Base-by-base conservation (phyloP, 2,113 vertebrate species). In the Pipa parva region DNA sequence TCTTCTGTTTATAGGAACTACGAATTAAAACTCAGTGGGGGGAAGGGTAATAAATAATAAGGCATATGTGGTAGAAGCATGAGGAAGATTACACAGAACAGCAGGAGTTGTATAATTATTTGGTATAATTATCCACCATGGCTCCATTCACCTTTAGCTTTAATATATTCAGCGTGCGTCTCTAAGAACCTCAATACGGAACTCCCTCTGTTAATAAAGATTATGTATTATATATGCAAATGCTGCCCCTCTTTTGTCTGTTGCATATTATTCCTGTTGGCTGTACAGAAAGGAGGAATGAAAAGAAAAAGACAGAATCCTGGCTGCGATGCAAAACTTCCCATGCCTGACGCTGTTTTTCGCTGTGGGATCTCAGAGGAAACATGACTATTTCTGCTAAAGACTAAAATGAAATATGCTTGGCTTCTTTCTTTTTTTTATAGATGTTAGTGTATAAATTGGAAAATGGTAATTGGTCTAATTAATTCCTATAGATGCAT, bases 171-270 rank as follows among this genome's bases (percentile, higher is more conserved):
- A 39, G 65, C 56, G 12, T 15, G 26, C 18, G 15, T 68, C 65
- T 59, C 65, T 18, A 29, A n/a, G 58, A 68, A 37, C 4, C 20
- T 59, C 29, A 68, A 51, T 51, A 28, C 25, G 46, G 65, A 59
- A 59, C 65, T 68, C 56, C 56, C 65, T 68, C 56, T 59, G 65
- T 57, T 68, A 68, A 59, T 68, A 46, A 68, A 59, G 65, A 68
- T 68, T 68, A 68, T 68, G 46, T 51, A 68, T 68, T 68, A 59
- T 59, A 51, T 59, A 68, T 68, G 56, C 65, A 51, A 68, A 68
- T 68, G 59, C 65, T 59, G 26, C 46, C 56, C 55, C 29, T 50
- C 31, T n/a, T 39, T 68, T 68, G 45, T 59, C 26, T 56, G 28
- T 46, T 26, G 37, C 64, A 37, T 59, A 68, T 68, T 68, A 68